Evolutionary conservation across 2,888 invertebrate species (phyloP).

Genomic region (Cephus sareptanus): DNA sequence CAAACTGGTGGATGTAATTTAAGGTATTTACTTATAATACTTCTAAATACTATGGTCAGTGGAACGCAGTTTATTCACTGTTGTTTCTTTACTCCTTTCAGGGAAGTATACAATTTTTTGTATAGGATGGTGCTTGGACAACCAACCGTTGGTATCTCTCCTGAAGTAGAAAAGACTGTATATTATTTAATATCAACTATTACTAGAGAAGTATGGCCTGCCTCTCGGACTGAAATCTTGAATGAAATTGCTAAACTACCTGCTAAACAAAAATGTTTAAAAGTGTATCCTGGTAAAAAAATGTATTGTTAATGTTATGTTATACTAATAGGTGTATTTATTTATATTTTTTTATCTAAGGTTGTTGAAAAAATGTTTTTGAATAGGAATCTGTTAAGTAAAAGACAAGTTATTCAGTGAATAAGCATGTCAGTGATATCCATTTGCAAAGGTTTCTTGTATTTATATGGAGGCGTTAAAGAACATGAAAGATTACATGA

Average conservation of each 20-base stretch:
- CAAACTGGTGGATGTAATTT: conserved; percentile 45
- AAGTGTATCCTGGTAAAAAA: conserved; percentile 9
- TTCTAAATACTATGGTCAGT: not conserved
- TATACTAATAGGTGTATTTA: not conserved
- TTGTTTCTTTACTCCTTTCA: conserved; percentile 33
- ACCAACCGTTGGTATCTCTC: conserved; percentile 32
- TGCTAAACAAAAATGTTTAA: not conserved
- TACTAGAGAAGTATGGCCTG: conserved; percentile 38
- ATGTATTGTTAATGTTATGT: not conserved
- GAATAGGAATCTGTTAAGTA: not conserved
- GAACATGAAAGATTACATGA: not conserved
- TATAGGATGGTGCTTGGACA: conserved; percentile 40
- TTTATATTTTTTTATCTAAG: not conserved
- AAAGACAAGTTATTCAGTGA: not conserved
- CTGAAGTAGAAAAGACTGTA: conserved; percentile 32
- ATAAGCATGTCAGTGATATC: not conserved
- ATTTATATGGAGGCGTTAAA: not conserved
- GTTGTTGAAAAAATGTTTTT: not conserved
- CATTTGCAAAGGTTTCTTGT: not conserved
- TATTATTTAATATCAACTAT: conserved; percentile 34
- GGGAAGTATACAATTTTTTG: conserved; percentile 51
- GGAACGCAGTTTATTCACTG: not conserved
- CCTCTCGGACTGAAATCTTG: conserved; percentile 19
- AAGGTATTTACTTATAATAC: conserved; percentile 26
- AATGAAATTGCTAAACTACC: conserved; percentile 17